Evolutionary conservation across 1,140 invertebrate genomes (phyloP).

Genomic region (Argopecten irradians): DNA sequence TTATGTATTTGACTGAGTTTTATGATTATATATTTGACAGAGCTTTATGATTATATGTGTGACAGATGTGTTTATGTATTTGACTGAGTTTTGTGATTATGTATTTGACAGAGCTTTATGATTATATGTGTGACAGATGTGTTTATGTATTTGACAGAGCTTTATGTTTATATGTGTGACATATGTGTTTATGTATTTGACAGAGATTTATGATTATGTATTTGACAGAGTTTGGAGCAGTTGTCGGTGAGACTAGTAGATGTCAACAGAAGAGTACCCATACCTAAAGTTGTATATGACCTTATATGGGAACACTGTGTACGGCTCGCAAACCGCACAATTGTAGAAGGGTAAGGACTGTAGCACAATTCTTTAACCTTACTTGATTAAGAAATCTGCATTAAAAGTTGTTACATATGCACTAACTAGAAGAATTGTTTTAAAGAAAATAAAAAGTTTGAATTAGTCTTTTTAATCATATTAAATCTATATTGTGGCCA

Average conservation of each 20-base stretch:
- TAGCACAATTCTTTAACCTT: neutral
- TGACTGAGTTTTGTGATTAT: conserved; percentile 34
- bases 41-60: neutral
- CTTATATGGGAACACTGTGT: conserved; percentile 92
- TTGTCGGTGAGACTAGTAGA: conserved; percentile 83
- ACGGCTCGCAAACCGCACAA: conserved; percentile 87
- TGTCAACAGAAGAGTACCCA: conserved; percentile 79
- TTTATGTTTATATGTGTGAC: neutral
- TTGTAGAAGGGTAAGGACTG: conserved; percentile 92
- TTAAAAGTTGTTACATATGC: neutral
- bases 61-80: too few species aligned
- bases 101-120: conserved; percentile 57
- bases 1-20: too few species aligned
- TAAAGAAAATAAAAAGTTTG: too few species aligned
- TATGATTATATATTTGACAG: too few species aligned
- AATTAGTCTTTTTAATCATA: too few species aligned
- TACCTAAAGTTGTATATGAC: conserved; percentile 84
- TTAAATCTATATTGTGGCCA: too few species aligned
- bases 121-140: neutral
- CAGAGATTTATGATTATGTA: conserved; percentile 27
- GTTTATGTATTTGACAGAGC: neutral
- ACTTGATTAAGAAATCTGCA: neutral
- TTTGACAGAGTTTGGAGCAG: conserved; percentile 60
- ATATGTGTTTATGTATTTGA: neutral
- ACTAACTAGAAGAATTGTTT: neutral